These are phyloP conservation scores for Nycticebus coucang DNA, from an alignment of 2,113 vertebrate genomes.

Conservation along the genomic window DNA sequence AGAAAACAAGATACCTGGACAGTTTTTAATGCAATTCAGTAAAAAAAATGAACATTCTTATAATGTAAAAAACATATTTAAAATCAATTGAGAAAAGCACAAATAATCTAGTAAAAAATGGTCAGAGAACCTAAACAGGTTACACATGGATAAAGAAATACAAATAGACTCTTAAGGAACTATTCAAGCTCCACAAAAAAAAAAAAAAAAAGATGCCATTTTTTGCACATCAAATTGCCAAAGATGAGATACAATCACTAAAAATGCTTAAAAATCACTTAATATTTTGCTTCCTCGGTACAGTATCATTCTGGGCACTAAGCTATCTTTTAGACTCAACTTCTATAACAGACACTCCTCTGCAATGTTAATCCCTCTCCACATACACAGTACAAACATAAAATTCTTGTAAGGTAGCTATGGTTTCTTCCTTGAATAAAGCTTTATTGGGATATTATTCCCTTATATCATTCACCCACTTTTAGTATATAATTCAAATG, in stretches of 20 bases:
- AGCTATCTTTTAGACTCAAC: not conserved
- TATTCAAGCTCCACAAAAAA: not conserved
- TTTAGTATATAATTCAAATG: not conserved
- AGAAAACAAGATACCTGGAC: not conserved
- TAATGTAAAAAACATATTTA: not conserved
- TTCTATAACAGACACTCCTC: not conserved
- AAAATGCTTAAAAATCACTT: not conserved
- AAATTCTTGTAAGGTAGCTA: not conserved
- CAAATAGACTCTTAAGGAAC: not conserved
- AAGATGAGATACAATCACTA: slow-evolving; percentile 23
- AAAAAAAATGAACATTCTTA: not conserved
- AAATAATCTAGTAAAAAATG: not conserved
- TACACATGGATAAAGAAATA: not conserved
- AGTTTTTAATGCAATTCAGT: not conserved
- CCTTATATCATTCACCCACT: not conserved
- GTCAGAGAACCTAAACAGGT: not conserved
- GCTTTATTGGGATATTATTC: not conserved
- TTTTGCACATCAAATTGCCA: not conserved
- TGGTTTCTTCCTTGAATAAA: not conserved
- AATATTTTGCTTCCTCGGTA: not conserved
- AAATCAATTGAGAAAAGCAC: not conserved
- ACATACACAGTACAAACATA: not conserved
- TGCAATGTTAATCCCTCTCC: not conserved
- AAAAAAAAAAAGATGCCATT: not conserved
- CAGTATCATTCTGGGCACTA: not conserved